Evolutionary conservation across 2,888 invertebrate species (phyloP).

Genomic region (Cephus sareptanus): DNA sequence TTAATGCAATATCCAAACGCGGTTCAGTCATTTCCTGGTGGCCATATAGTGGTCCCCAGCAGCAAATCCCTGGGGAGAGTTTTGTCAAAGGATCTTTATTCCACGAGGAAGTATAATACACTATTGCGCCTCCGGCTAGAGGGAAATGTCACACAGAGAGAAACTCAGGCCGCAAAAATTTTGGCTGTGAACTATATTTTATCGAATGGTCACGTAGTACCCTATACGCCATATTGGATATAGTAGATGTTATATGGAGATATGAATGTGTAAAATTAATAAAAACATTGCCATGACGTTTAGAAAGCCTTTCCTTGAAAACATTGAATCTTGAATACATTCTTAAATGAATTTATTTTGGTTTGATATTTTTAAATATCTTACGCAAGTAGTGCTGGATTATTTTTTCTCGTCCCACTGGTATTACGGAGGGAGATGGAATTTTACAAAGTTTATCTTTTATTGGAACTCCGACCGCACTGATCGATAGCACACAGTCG

Average conservation of each 20-base stretch:
- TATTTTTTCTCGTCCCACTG: neutral
- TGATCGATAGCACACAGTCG: neutral
- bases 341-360: neutral
- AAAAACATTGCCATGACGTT: neutral
- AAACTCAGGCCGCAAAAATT: constrained; percentile 25
- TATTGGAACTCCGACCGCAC: neutral
- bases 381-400: neutral
- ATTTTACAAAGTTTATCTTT: constrained; percentile 3
- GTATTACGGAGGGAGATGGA: neutral
- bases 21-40: constrained; percentile 65
- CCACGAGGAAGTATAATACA: constrained; percentile 63
- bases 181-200: constrained; percentile 31
- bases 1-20: constrained; percentile 65
- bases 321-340: neutral
- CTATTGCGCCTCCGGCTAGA: constrained; percentile 52
- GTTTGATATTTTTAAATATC: neutral
- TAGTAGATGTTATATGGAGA: neutral
- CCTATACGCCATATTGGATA: neutral
- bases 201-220: neutral
- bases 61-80: constrained; percentile 62
- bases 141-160: constrained; percentile 58
- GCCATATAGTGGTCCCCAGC: constrained; percentile 56
- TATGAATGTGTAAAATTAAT: neutral
- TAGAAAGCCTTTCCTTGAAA: neutral
- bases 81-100: constrained; percentile 67